Evolutionary conservation across 2,113 vertebrate genomes (phyloP), one percentile per base, ranked within the genome.

Genomic region (Marcusenius ussheri): DNA sequence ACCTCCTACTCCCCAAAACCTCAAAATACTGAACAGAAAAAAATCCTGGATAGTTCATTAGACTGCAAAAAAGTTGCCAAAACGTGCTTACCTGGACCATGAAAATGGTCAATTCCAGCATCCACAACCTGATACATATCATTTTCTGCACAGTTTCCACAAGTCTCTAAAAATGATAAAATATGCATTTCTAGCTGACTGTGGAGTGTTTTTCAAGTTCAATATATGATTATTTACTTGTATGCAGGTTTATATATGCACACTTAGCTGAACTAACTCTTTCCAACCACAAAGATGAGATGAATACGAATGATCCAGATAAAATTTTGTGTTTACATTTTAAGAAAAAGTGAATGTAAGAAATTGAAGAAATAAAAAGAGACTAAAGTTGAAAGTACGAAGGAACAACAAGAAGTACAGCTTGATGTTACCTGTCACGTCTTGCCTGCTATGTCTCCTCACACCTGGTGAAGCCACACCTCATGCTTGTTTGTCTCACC

Each of bases 81-180:
- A 17, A 24, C 17, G 9, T 45, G 6, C 93, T 94, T 88, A 96
- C 95, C 95, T 95, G 95, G 8, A 94, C 90, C 84, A 92, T 53
- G 35, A 93, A n/a, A 84, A 93, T 0, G 13, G 95, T 88, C 88
- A 93, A 31, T 51, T 88, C 92, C 39, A 91, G 91, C 83, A 92
- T 89, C 85, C 91, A 89, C 62, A 93, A 84, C 51, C 88, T 5
- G 56, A 91, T 89, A 89, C 89, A 66, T 89, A 92, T 93, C 95
- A 95, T 56, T 3, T 39, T 46, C 83, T 74, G 58, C 11, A 11
- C 0, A 42, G 3, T 17, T 8, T 39, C 35, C 9, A 53, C 62
- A 47, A 84, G 35, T 83, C 39, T 0, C 1, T 3, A 0, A 49
- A n/a, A 87, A 1, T 17, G 27, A 84, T 62, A 87, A 19, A 91